Base-by-base conservation (phyloP, 2,797 vertebrate genomes). In the Glossophaga mutica region DNA sequence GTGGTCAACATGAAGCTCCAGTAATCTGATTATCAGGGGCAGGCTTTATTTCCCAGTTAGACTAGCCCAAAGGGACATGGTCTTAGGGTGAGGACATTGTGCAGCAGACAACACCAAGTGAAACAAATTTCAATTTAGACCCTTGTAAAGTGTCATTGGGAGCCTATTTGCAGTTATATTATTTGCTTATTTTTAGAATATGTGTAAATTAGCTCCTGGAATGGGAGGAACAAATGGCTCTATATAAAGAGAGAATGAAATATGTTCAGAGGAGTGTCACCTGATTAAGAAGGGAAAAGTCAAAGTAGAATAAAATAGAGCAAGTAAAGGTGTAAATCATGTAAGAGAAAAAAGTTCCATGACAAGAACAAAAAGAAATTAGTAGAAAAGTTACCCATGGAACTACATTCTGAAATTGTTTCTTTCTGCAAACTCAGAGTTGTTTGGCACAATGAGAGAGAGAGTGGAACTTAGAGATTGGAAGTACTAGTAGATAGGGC, bases 111-210 rank as follows among this genome's bases (percentile, higher is more conserved):
- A 85, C 32, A 79, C 6, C 19, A 91, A 90, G 50, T 65, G 15
- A 62, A 95, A 50, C 2, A 48, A 87, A 87, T 26, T 83, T 94
- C 37, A 52, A 0, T 86, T 79, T 77, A 62, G 24, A 57, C 5
- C 46, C 19, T 3, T 9, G 2, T n/a, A n/a, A 85, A 77, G 11
- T 67, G 84, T 81, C 44, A 11, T 73, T 71, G 62, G 57, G 85
- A 92, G 11, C 2, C 18, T 9, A 93, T 87, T 76, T 88, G 42
- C 42, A 73, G 90, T 94, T 73, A 37, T 1, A 77, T 94, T 89
- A 71, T 94, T 92, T 97, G 52, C 32, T 88, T 92, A 87, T 81
- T 71, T 93, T 92, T 59, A 85, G 39, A 89, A 85, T 82, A 76
- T 85, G 26, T 22, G 68, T 90, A 67, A 76, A 90, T 94, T 78